phyloP scores from a whole-genome alignment of 1,140 invertebrate genomes.

The Euura lappo region DNA sequence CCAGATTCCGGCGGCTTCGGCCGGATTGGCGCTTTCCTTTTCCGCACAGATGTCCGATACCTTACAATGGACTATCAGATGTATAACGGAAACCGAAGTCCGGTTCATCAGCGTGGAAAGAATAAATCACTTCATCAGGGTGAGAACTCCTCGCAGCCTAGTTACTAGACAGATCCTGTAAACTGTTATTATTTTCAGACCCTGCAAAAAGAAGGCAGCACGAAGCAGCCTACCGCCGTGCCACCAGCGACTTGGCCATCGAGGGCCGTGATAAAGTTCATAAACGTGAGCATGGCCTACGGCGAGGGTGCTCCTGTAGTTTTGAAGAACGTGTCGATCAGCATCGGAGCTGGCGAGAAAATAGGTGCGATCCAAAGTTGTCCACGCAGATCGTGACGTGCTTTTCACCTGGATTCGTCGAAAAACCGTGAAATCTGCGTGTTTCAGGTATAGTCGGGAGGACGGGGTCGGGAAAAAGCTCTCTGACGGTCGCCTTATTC shows the following conservation, averaged over 20 bases:
- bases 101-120: too few relatives aligned
- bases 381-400: slow-evolving; percentile 10
- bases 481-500: too few relatives aligned
- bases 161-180: too few relatives aligned
- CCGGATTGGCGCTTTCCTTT: slow-evolving; percentile 73
- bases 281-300: slow-evolving; percentile 63
- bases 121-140: slow-evolving; percentile 51
- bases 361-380: slow-evolving; percentile 59
- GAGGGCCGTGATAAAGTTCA: slow-evolving; percentile 62
- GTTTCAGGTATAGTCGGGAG: slow-evolving; percentile 71
- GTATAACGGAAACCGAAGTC: slow-evolving; percentile 70
- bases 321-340: slow-evolving; percentile 63
- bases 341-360: slow-evolving; percentile 66
- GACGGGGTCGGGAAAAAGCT: slow-evolving; percentile 70
- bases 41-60: slow-evolving; percentile 69
- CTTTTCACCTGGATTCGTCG: slow-evolving; percentile 55
- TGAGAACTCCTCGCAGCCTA: too few relatives aligned
- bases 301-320: slow-evolving; percentile 57
- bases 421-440: slow-evolving; percentile 45
- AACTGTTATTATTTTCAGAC: too few relatives aligned
- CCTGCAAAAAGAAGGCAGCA: slow-evolving; percentile 33
- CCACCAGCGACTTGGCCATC: slow-evolving; percentile 63
- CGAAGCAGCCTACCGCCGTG: slow-evolving; percentile 29
- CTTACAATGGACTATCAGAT: slow-evolving; percentile 72
- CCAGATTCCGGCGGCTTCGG: slow-evolving; percentile 65